Base-by-base conservation (phyloP, 2,888 invertebrate genomes). In the Cephalotes varians region DNA sequence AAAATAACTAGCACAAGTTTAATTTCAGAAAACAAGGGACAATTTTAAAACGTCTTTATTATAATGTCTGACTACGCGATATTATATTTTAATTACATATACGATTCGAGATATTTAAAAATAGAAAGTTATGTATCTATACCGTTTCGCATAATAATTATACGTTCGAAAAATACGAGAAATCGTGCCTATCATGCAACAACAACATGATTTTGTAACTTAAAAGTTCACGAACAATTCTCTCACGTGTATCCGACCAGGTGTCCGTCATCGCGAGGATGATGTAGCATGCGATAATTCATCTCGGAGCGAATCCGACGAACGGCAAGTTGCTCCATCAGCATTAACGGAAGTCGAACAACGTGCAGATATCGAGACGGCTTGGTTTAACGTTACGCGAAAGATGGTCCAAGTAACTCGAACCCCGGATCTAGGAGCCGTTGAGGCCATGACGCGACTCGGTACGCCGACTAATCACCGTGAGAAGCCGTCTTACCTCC, bases 341-440 rank as follows among this genome's bases (percentile, higher is more conserved):
- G 90, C 90, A 85, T 85, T 87, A 88, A 79, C 84, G 87, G 90
- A 88, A 88, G 83, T 64, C 67, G 21, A 85, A 81, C 81, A 81
- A 47, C 40, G 65, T 44, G 69, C 44, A 54, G 81, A 85, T 83
- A 90, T 88, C 87, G 40, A 60, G 49, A 31, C 1, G 7, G 60
- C 15, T 15, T 5, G n/a, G 62, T 82, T 9, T 76, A 76, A 76
- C 64, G 81, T 82, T 83, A 81, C 83, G 51, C 71, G 64, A 49
- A 51, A 65, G 54, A 76, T 51, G 69, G 49, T 67, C 58, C 67
- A 47, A 76, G 87, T 79, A 87, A 88, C 65, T 71, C 82, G 85
- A 89, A 40, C 72, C 58, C 25, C 9, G 49, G 79, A 80, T 82
- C 58, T 49, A 73, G 34, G 34, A 62, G 15, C 44, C 18, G 6